A percentile compares a stretch with the other conserved stretches of the same genome.
Conservation (phyloP, 2,113 vertebrate species). For the Eira barbara region DNA sequence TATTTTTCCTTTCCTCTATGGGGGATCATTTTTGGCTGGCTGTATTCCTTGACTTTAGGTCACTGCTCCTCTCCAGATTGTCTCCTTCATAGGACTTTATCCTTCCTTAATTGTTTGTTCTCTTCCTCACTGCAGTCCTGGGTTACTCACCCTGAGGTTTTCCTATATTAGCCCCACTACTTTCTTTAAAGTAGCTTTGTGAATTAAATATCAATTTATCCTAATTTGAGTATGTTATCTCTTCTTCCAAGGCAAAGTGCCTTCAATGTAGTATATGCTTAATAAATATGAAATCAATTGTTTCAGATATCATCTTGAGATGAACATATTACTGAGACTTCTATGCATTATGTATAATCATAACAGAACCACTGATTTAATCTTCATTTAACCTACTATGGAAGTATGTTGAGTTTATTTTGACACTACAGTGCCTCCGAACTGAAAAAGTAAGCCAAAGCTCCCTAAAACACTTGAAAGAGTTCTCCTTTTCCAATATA, state of each 20-base stretch:
- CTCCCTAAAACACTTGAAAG: neutral
- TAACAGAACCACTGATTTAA: neutral
- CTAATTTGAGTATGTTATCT: neutral
- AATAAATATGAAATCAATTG: neutral
- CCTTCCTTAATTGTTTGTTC: neutral
- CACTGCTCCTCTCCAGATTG: neutral
- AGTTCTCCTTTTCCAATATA: neutral
- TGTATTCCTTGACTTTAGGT: neutral
- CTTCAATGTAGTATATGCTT: neutral
- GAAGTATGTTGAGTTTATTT: conserved; percentile 1
- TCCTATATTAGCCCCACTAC: neutral
- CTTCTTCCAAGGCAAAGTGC: neutral
- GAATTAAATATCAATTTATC: neutral
- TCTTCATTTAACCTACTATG: neutral
- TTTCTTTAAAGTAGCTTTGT: neutral
- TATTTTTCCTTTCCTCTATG: neutral
- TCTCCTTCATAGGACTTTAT: neutral
- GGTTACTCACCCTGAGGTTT: neutral
- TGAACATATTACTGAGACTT: neutral
- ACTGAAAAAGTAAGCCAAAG: neutral
- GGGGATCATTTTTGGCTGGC: neutral
- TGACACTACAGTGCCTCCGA: neutral
- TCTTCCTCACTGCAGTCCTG: neutral
- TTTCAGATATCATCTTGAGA: neutral
- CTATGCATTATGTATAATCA: neutral